Evolutionary conservation across 2,113 vertebrate genomes (phyloP), one percentile per base, ranked within the genome.

Genomic region (Lepus americanus): DNA sequence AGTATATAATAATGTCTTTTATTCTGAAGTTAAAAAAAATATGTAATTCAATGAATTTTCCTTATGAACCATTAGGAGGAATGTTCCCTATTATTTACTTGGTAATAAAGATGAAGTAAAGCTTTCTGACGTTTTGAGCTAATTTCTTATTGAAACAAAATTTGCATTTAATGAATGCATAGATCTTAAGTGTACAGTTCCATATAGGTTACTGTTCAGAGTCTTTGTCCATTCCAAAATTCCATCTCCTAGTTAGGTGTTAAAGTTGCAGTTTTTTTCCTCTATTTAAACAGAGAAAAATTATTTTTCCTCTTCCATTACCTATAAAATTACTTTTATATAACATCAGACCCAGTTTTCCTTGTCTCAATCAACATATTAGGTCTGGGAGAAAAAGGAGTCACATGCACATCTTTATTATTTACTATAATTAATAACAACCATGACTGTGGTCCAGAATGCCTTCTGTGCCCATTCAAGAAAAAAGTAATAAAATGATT

Each of bases 1-100:
- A 88, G 76, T 74, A 76, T 49, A 70, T 16, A 78, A 66, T 66
- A 70, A 83, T 55, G 29, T 63, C 1, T 83, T 79, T 80, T 80
- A 51, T 76, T 63, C 53, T 1, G 6, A 14, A 39, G 39, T 76
- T 13, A 83, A 95, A 92, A 22, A 70, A 61, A 81, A 53, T 84
- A 33, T 27, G 39, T 66, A 85, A 85, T 81, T 80, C 20, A 64
- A 27, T 31, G 95, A 90, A 74, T 78, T 85, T 33, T 66, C 29
- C 20, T 76, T 66, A 72, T 22, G 14, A 82, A n/a, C 23, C 14
- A 78, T 67, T 73, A 78, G 3, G 29, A 31, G 31, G 12, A 89
- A 95, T 92, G 23, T 9, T 78, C 22, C 1, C 13, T 67, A 70
- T 29, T 89, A 67, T 7, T 74, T 93, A 92, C 14, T 70, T 69